Percentiles rank a stretch among this genome's conserved stretches.
Evolutionary conservation across 1,140 invertebrate species (phyloP).

Genomic region (Listronotus oregonensis): DNA sequence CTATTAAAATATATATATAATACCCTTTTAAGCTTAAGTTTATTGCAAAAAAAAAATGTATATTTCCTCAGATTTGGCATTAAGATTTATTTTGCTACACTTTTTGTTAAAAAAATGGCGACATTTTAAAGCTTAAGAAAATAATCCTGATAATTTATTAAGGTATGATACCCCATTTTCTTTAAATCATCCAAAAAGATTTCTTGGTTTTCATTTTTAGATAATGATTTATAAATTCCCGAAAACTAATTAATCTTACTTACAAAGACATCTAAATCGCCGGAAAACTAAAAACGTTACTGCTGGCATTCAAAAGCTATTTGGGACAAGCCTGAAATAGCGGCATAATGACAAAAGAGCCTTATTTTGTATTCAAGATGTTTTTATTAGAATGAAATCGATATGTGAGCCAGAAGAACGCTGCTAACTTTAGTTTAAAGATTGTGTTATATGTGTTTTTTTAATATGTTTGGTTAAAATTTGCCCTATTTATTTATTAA

Average conservation of each 20-base stretch:
- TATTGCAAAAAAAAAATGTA: no score
- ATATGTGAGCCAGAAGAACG: background rate
- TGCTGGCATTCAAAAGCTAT: conserved; percentile 3
- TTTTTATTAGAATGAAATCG: conserved; percentile 8
- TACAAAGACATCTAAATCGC: conserved; percentile 12
- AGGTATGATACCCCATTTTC: background rate
- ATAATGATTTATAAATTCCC: conserved; percentile 15
- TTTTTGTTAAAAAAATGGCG: no score
- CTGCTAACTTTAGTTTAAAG: no score
- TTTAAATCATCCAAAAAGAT: background rate
- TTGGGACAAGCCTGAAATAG: background rate
- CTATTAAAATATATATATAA: no score
- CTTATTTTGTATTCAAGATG: conserved; percentile 14
- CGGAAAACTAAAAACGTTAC: conserved; percentile 12
- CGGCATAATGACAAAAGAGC: conserved; percentile 1
- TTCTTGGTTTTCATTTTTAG: background rate
- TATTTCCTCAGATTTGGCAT: no score
- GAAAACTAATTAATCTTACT: conserved; percentile 16
- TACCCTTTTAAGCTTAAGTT: no score
- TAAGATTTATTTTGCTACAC: no score
- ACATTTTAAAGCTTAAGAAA: no score
- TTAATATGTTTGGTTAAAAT: no score
- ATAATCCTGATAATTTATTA: background rate
- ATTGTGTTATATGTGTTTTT: no score
- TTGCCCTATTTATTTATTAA: no score